Percentiles rank a stretch among this genome's conserved stretches.
Evolutionary conservation across 2,888 invertebrate genomes (phyloP).

Genomic region (Aproaerema taeniolella): DNA sequence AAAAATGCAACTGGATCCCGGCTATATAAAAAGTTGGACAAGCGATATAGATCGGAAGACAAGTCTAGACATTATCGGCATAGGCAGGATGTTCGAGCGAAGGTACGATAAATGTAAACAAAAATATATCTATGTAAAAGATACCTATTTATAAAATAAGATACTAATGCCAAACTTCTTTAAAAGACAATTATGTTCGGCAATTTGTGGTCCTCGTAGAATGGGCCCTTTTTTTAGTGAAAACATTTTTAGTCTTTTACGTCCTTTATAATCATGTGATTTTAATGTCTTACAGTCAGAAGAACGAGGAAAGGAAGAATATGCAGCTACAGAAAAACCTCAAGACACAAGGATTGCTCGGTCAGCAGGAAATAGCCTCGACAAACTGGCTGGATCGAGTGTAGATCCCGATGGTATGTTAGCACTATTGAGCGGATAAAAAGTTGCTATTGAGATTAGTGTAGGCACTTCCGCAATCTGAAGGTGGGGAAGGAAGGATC

Average conservation of each 20-base stretch:
- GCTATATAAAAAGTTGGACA: conserved; percentile 87
- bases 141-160: too few relatives aligned
- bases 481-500: too few relatives aligned
- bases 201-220: too few relatives aligned
- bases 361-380: conserved; percentile 85
- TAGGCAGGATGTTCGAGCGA: conserved; percentile 86
- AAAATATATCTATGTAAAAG: too few relatives aligned
- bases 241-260: too few relatives aligned
- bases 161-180: too few relatives aligned
- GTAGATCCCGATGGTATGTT: conserved; percentile 75
- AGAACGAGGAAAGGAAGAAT: conserved; percentile 83
- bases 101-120: conserved; percentile 79
- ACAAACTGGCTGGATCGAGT: conserved; percentile 82
- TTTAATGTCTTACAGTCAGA: conserved; percentile 82
- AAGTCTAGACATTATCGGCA: conserved; percentile 80
- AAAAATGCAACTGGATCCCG: conserved; percentile 69
- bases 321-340: conserved; percentile 70
- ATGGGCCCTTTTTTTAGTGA: too few relatives aligned
- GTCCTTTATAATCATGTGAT: too few relatives aligned
- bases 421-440: not conserved
- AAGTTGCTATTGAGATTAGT: not conserved
- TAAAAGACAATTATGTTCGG: too few relatives aligned
- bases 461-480: too few relatives aligned
- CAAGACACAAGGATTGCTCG: conserved; percentile 76
- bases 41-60: conserved; percentile 88